Evolutionary conservation across 2,113 vertebrate species (phyloP), one percentile per base, ranked within the genome.

Genomic region (Ramphastos sulfuratus): DNA sequence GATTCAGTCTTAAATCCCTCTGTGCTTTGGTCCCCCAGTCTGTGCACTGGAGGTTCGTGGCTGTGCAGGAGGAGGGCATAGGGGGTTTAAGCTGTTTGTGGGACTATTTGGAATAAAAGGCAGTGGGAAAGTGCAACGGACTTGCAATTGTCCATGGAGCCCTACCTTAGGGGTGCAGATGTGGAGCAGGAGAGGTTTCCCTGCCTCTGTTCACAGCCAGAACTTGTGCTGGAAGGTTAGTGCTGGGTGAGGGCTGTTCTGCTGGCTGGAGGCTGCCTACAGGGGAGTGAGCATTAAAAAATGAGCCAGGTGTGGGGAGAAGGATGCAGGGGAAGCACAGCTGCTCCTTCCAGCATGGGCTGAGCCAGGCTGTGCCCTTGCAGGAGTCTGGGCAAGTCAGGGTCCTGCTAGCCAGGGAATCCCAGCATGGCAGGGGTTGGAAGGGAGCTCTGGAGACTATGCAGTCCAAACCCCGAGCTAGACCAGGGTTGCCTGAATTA

Each of bases 161-260:
- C 4, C 48, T 37, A 30, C 66, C 74, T 11, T 12, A 2, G 89
- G 85, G 84, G 13, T 2, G 12, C 2, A 12, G 19, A 14, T 2
- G 15, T 3, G 12, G 25, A 9, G 59, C 39, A 10, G 58, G 61
- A 9, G 35, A 21, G 88, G 9, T 46, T 35, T 50, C 4, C 35
- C 42, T 54, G 31, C n/a, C 52, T 19, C 60, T 20, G 21, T 3
- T 21, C 2, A 7, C 4, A 54, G 61, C 50, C 70, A 6, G n/a
- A 23, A 7, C 59, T 30, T 3, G 2, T 1, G 0, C 20, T 0
- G 3, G 60, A 48, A n/a, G 8, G 42, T 12, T 37, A 89, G 6
- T 20, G 13, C 6, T 10, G 0, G 61, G 71, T 54, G 9, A 46
- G 17, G 3, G 71, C 78, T 24, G 63, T 44, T 70, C 15, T 24